phyloP scores from a whole-genome alignment of 2,888 invertebrate genomes.

The Synanthedon vespiformis region DNA sequence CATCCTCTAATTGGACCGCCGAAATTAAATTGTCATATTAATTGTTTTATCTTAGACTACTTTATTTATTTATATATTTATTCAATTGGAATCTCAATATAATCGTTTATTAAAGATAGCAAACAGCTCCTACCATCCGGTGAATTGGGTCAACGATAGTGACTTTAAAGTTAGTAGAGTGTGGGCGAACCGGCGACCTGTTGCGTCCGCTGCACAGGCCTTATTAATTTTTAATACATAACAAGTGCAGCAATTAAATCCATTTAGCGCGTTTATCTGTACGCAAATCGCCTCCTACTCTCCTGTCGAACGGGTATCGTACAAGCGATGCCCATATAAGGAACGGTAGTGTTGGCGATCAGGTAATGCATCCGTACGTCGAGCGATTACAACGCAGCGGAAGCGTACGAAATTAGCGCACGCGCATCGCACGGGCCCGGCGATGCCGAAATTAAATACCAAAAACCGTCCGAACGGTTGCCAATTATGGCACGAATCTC shows the following conservation, averaged over 20 bases:
- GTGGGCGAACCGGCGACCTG: slow-evolving; percentile 19
- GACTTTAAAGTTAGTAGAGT: neutral
- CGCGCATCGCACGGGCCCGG: slow-evolving; percentile 18
- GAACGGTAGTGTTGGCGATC: slow-evolving; percentile 15
- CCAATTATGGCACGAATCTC: slow-evolving; percentile 69
- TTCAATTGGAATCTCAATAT: neutral
- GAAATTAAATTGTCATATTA: too few relatives aligned
- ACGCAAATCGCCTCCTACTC: neutral
- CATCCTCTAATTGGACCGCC: too few relatives aligned
- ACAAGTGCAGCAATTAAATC: slow-evolving; percentile 1
- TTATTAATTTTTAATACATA: slow-evolving; percentile 10
- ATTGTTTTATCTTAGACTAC: too few relatives aligned
- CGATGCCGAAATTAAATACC: slow-evolving; percentile 56
- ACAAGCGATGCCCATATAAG: slow-evolving; percentile 27
- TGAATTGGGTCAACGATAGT: slow-evolving; percentile 19
- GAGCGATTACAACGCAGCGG: slow-evolving; percentile 26
- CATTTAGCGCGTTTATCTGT: neutral
- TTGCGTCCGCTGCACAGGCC: slow-evolving; percentile 11
- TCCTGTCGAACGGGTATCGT: neutral
- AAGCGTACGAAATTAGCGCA: slow-evolving; percentile 37
- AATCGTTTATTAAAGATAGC: slow-evolving; percentile 2
- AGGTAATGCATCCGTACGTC: slow-evolving; percentile 24
- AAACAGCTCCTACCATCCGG: slow-evolving; percentile 16
- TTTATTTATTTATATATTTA: neutral
- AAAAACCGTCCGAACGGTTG: slow-evolving; percentile 54